These are phyloP conservation scores for Semaprochilodus insignis DNA, from an alignment of 2,797 vertebrate genomes.

Conservation along the genomic window DNA sequence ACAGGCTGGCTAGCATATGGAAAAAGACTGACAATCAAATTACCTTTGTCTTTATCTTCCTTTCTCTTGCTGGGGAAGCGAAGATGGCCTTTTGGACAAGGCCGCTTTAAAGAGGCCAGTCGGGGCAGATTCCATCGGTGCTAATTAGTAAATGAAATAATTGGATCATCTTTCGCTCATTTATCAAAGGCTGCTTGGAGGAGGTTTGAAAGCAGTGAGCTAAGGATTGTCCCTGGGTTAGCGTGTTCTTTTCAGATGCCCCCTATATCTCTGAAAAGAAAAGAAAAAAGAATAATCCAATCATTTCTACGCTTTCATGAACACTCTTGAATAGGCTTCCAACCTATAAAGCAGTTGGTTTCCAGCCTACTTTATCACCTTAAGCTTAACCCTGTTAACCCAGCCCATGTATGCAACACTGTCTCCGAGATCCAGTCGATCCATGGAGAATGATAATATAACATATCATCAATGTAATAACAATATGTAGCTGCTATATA, in stretches of 20 bases:
- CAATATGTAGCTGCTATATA: too few relatives aligned
- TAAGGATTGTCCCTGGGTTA: conserved; percentile 42
- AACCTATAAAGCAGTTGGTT: conserved; percentile 46
- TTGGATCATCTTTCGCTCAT: conserved; percentile 67
- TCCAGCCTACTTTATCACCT: conserved; percentile 33
- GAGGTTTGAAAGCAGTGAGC: conserved; percentile 50
- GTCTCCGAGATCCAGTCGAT: background rate
- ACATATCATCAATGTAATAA: background rate
- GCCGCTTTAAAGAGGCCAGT: conserved; percentile 46
- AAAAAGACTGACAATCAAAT: conserved; percentile 65
- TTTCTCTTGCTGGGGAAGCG: conserved; percentile 58
- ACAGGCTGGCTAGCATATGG: conserved; percentile 64
- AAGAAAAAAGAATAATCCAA: conserved; percentile 55
- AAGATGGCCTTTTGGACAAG: conserved; percentile 54
- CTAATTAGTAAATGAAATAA: conserved; percentile 73
- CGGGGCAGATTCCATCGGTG: conserved; percentile 59
- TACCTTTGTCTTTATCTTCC: conserved; percentile 61
- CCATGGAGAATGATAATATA: background rate
- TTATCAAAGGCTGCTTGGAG: conserved; percentile 58
- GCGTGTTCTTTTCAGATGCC: conserved; percentile 43
- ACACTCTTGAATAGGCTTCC: conserved; percentile 38
- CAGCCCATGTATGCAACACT: background rate
- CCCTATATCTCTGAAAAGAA: conserved; percentile 30
- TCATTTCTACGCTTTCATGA: conserved; percentile 55
- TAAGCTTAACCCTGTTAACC: conserved; percentile 46